phyloP scores from a whole-genome alignment of 2,888 invertebrate species.

The Drosophila lutescens region DNA sequence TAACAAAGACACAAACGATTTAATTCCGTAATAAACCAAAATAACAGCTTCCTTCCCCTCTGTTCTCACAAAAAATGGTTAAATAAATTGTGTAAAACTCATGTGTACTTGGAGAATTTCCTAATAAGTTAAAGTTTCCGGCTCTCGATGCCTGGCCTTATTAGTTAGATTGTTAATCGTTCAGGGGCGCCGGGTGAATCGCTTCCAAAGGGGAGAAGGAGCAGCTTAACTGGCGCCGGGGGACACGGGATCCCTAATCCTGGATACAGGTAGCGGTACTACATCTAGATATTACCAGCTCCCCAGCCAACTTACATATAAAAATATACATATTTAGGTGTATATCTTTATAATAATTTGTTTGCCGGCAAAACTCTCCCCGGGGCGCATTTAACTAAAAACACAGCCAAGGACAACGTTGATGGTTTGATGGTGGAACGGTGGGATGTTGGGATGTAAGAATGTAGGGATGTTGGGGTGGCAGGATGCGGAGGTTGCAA shows the following conservation, averaged over 20 bases:
- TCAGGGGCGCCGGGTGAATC: neutral
- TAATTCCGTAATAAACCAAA: no score
- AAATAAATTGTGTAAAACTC: no score
- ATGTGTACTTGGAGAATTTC: neutral
- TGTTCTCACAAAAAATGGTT: no score
- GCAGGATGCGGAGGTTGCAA: slow-evolving; percentile 1
- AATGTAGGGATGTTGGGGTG: neutral
- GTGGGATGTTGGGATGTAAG: neutral
- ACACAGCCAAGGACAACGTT: slow-evolving; percentile 44
- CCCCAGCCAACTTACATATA: neutral
- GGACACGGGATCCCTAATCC: slow-evolving; percentile 7
- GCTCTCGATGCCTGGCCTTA: slow-evolving; percentile 8
- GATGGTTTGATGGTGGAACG: slow-evolving; percentile 1
- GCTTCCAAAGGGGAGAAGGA: neutral
- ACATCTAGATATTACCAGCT: slow-evolving; percentile 7
- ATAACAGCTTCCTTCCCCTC: no score
- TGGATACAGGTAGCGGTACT: slow-evolving; percentile 4
- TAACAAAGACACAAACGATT: no score
- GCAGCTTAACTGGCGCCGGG: slow-evolving; percentile 27
- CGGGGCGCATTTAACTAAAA: slow-evolving; percentile 72
- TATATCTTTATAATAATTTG: slow-evolving; percentile 65
- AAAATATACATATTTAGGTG: slow-evolving; percentile 46
- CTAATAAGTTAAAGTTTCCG: slow-evolving; percentile 1
- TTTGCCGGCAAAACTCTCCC: slow-evolving; percentile 67
- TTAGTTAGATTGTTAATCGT: slow-evolving; percentile 31